Evolutionary conservation across 2,797 vertebrate species (phyloP), one percentile per base, ranked within the genome.

Genomic region (Sciurus vulgaris): DNA sequence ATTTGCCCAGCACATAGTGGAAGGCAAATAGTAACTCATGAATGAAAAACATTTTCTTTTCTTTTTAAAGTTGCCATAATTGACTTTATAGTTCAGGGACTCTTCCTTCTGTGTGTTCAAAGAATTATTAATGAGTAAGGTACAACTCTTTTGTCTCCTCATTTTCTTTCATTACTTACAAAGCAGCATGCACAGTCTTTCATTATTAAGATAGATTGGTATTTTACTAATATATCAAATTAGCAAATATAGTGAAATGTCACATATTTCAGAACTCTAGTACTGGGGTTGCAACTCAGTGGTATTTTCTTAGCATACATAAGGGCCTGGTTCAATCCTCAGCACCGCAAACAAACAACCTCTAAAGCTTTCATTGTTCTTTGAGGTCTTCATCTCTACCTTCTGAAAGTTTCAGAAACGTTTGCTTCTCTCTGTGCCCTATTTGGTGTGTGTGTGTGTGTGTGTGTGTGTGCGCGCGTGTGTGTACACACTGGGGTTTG

Each of bases 151-250:
- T 90, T 47, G 95, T 44, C 14, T 84, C 28, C 15, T 77, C 0
- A 24, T 59, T 54, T 89, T 17, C n/a, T 63, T 67, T 18, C 20
- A 49, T 41, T 74, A 61, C 63, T 89, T 91, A 7, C 69, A 33
- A 93, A 91, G 30, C 89, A 54, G 15, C 38, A 28, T 7, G 30
- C 2, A n/a, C 0, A 7, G 0, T 47, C 3, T 77, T 85, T 79
- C 33, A 72, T 28, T 47, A 8, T 18, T 89, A 83, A 93, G 7
- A 47, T 6, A 49, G 72, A 63, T 17, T 67, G 41, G 24, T 95
- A 91, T 49, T 96, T 94, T 63, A 67, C 15, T 86, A 49, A 24
- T 74, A 28, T 73, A 33, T 44, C 41, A 61, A 84, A 91, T 18
- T 93, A 67, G 84, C 17, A 51, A 76, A 49, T 28, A 30, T 44